Base-by-base conservation (phyloP, 2,888 invertebrate genomes). In the Bursaphelenchus okinawaensis region DNA sequence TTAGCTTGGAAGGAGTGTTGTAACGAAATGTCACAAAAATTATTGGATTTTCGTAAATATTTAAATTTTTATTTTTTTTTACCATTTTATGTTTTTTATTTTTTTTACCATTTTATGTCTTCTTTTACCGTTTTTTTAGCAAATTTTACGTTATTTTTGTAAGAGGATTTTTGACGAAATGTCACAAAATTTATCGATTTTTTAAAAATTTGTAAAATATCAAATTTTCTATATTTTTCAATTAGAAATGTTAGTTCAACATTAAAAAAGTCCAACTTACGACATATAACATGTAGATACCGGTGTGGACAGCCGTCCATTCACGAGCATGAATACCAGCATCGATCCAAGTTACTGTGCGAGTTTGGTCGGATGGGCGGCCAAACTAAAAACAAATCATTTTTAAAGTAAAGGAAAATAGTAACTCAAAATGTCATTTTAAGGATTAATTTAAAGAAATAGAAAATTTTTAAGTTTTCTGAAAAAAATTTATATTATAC, bases 241-340 rank as follows among this genome's bases (percentile, higher is more conserved):
- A n/a, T n/a, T n/a, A n/a, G n/a, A n/a, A n/a, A n/a, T n/a, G n/a
- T n/a, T n/a, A n/a, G n/a, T n/a, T n/a, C n/a, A n/a, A n/a, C n/a
- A n/a, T n/a, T n/a, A n/a, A 23, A 16, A 3, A 61, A 22, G 7
- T 26, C 9, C 50, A 40, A 24, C 68, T 52, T 19, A 80, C 79
- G 62, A 74, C 63, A 55, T 78, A 75, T 55, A 80, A 78, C 62
- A 80, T 77, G 67, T 80, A 80, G 20, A 74, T 70, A 24, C 71
- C 78, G 7, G 80, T 79, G 63, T 80, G 80, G 19, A 80, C 72
- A 0, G 77, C 72, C 0, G 78, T 71, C 77, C 77, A 78, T 65
- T 63, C 67, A 7, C 79, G 66, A 16, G 79, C 76, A 59, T 80
- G 80, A 52, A 80, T 80, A 55, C 80, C 80, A 4, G 75, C 80